Evolutionary conservation across 2,113 vertebrate genomes (phyloP).

Genomic region (Rafetus swinhoei): DNA sequence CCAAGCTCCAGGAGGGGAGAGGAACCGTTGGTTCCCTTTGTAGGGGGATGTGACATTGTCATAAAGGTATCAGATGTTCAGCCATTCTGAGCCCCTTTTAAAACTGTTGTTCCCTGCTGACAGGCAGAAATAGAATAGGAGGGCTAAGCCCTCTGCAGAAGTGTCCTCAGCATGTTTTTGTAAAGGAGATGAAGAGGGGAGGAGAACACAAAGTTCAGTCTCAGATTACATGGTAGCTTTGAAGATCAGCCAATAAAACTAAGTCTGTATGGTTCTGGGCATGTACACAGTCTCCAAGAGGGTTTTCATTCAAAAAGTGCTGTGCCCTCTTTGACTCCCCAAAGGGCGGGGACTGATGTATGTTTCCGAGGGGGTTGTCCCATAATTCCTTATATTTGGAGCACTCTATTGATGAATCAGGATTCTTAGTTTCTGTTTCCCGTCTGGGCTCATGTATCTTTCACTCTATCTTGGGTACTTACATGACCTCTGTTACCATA

Average conservation of each 20-base stretch:
- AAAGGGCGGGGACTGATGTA: neutral
- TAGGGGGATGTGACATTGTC: neutral
- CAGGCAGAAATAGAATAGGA: neutral
- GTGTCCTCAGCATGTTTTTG: neutral
- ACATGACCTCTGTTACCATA: neutral
- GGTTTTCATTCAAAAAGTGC: neutral
- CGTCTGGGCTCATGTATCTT: neutral
- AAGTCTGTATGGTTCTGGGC: neutral
- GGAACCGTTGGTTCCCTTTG: neutral
- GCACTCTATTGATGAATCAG: neutral
- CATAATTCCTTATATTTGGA: neutral
- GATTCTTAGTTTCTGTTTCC: neutral
- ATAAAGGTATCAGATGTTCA: neutral
- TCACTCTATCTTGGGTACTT: neutral
- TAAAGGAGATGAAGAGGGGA: neutral
- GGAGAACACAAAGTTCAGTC: neutral
- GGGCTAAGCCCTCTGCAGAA: neutral
- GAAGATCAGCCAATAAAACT: neutral
- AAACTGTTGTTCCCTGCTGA: neutral
- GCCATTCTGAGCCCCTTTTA: neutral
- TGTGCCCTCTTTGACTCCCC: neutral
- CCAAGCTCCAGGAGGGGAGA: neutral
- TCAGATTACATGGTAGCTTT: neutral
- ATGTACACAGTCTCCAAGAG: too few relatives aligned
- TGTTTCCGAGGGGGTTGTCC: neutral